These are phyloP conservation scores for Hofmannophila pseudospretella DNA, from an alignment of 2,888 invertebrate species.

Conservation along the genomic window DNA sequence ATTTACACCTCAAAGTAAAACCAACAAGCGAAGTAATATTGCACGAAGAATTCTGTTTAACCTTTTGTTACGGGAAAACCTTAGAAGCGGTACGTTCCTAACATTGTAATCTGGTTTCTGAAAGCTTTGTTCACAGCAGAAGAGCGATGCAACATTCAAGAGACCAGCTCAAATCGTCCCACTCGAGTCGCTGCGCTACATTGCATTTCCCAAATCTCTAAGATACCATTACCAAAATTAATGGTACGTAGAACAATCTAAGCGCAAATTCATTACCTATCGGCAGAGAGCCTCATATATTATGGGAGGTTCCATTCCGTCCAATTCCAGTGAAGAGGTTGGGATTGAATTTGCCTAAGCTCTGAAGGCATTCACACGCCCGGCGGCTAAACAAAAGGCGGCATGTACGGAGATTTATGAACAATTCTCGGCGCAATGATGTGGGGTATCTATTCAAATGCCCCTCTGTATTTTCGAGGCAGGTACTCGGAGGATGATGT, in stretches of 20 bases:
- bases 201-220: background rate
- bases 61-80: too few relatives aligned
- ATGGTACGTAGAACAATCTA: constrained; percentile 9
- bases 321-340: constrained; percentile 39
- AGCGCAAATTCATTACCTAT: constrained; percentile 29
- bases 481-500: constrained; percentile 58
- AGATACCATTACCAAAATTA: background rate
- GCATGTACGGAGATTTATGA: constrained; percentile 67
- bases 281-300: constrained; percentile 17
- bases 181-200: background rate
- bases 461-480: constrained; percentile 47
- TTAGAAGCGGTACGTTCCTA: too few relatives aligned
- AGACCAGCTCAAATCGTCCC: background rate
- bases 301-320: constrained; percentile 22
- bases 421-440: constrained; percentile 69
- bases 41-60: too few relatives aligned
- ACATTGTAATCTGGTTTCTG: too few relatives aligned
- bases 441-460: constrained; percentile 68
- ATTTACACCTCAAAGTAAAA: too few relatives aligned
- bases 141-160: too few relatives aligned
- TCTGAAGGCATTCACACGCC: constrained; percentile 42
- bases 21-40: too few relatives aligned
- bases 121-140: too few relatives aligned
- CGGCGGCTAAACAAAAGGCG: constrained; percentile 64
- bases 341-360: constrained; percentile 34